Conservation (phyloP, 2,888 invertebrate species). For the Aelia acuminata region DNA sequence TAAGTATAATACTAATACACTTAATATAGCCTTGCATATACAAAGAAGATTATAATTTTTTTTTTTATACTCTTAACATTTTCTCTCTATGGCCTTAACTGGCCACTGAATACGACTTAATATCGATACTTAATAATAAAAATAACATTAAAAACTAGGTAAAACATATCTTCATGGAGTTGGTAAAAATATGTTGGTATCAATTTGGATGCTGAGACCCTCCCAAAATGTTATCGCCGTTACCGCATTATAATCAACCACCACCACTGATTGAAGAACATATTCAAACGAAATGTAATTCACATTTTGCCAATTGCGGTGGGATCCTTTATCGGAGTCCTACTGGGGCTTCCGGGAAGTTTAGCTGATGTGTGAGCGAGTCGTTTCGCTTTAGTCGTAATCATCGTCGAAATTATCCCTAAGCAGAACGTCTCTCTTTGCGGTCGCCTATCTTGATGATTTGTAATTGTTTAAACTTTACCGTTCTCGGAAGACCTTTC, state of each 20-base stretch:
- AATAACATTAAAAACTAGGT: too few species aligned
- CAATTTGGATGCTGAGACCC: neutral
- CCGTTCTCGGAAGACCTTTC: too few species aligned
- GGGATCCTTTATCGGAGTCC: neutral
- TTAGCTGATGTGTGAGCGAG: neutral
- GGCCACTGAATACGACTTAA: too few species aligned
- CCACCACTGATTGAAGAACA: neutral
- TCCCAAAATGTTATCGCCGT: neutral
- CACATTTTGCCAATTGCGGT: neutral
- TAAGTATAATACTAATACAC: too few species aligned
- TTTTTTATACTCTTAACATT: too few species aligned
- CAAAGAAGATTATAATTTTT: too few species aligned
- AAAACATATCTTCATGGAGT: too few species aligned
- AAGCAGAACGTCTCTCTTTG: neutral
- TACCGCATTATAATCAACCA: neutral
- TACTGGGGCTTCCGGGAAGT: constrained; percentile 10
- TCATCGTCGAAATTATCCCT: neutral
- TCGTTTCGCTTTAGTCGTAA: neutral
- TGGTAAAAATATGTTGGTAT: neutral
- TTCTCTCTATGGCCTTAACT: too few species aligned
- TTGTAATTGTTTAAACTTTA: neutral
- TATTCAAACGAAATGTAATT: neutral
- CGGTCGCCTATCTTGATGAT: neutral
- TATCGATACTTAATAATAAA: too few species aligned
- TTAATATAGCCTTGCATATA: too few species aligned